Conservation (phyloP, 2,888 invertebrate species). For the Loripinus fragilis region DNA sequence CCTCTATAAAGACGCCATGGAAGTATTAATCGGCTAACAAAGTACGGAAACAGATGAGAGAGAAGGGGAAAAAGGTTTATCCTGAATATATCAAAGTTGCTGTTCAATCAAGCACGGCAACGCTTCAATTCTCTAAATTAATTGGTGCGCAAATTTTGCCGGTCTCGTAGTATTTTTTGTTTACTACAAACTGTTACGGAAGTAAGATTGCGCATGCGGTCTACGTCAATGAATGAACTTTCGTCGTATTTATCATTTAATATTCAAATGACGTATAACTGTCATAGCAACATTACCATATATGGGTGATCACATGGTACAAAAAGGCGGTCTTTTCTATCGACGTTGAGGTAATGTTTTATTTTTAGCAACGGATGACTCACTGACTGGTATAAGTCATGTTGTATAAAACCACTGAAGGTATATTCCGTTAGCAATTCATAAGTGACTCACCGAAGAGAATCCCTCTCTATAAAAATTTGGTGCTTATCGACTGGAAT, state of each 20-base stretch:
- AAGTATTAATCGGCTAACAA: no score
- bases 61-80: no score
- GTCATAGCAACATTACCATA: slow-evolving; percentile 60
- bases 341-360: slow-evolving; percentile 53
- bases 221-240: slow-evolving; percentile 39
- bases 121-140: slow-evolving; percentile 2
- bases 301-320: slow-evolving; percentile 56
- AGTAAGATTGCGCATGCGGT: slow-evolving; percentile 50
- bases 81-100: no score
- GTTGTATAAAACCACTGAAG: slow-evolving; percentile 58
- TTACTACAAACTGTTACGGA: slow-evolving; percentile 49
- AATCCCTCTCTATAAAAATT: slow-evolving; percentile 32
- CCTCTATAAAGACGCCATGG: no score
- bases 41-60: no score
- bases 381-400: slow-evolving; percentile 42
- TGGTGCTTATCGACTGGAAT: background rate
- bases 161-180: slow-evolving; percentile 52
- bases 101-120: no score
- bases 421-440: slow-evolving; percentile 56
- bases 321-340: slow-evolving; percentile 15
- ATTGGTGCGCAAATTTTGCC: slow-evolving; percentile 42
- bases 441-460: slow-evolving; percentile 54
- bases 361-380: slow-evolving; percentile 53
- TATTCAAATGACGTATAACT: slow-evolving; percentile 44
- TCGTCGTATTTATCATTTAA: slow-evolving; percentile 42